A percentile compares a stretch with the other conserved stretches of the same genome.
phyloP scores from a whole-genome alignment of 2,797 vertebrate genomes.

The Sebastes oblongus region DNA sequence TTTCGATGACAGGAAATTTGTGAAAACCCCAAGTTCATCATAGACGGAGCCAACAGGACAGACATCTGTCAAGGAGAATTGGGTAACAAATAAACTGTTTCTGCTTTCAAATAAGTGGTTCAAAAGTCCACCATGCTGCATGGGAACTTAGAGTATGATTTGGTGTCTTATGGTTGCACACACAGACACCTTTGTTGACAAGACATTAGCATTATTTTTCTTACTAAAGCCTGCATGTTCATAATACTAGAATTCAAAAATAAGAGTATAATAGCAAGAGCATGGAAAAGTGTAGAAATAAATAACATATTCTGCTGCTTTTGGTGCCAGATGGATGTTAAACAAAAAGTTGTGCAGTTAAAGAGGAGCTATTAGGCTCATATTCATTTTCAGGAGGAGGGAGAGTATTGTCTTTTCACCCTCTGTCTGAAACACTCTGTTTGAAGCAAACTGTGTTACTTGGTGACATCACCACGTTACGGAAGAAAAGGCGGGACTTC shows the following conservation, averaged over 20 bases:
- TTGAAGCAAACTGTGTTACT: too few relatives aligned
- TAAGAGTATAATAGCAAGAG: background rate
- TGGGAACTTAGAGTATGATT: background rate
- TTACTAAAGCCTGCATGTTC: background rate
- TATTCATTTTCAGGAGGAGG: too few relatives aligned
- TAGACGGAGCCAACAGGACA: conserved; percentile 92
- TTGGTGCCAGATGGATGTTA: background rate
- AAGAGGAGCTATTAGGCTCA: too few relatives aligned
- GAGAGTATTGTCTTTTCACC: too few relatives aligned
- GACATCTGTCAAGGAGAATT: conserved; percentile 94
- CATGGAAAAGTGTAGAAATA: background rate
- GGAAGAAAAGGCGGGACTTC: too few relatives aligned
- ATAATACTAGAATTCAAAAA: background rate
- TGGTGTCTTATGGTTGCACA: background rate
- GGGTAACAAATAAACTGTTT: conserved; percentile 74
- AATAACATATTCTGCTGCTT: background rate
- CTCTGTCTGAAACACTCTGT: too few relatives aligned
- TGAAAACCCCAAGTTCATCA: conserved; percentile 88
- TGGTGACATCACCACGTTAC: too few relatives aligned
- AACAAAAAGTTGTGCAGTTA: background rate
- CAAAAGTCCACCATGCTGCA: background rate
- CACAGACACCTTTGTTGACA: background rate
- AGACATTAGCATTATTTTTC: fast-evolving
- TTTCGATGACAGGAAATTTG: conserved; percentile 87
- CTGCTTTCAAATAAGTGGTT: conserved; percentile 4